These are phyloP conservation scores for Cyprinodon brontotheroides DNA, from an alignment of 2,113 vertebrate species.

Conservation along the genomic window DNA sequence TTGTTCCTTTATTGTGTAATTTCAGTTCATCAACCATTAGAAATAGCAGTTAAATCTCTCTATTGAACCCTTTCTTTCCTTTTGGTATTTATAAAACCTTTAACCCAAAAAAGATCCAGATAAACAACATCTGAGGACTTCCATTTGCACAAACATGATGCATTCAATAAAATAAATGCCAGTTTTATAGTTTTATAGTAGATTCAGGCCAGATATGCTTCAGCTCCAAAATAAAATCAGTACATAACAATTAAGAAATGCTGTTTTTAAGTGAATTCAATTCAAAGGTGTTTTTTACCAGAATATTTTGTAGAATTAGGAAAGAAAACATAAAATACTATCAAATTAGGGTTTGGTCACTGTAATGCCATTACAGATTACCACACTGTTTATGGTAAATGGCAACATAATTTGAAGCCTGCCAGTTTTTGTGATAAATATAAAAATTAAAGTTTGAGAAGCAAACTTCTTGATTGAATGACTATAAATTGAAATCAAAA, in stretches of 20 bases:
- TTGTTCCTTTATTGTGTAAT: constrained; percentile 13
- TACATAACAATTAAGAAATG: no score
- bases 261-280: no score
- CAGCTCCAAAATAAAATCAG: background rate
- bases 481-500: background rate
- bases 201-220: background rate
- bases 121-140: constrained; percentile 39
- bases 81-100: constrained; percentile 1
- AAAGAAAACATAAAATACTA: no score
- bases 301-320: no score
- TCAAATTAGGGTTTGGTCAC: background rate
- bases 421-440: no score
- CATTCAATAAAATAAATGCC: constrained; percentile 4
- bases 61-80: constrained; percentile 1
- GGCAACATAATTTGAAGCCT: background rate
- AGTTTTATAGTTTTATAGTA: background rate
- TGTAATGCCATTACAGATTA: background rate
- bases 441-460: background rate
- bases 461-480: background rate
- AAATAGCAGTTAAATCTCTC: constrained; percentile 30
- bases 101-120: constrained; percentile 22
- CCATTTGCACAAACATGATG: constrained; percentile 25
- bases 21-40: constrained; percentile 20
- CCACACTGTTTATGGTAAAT: background rate
- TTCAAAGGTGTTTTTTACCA: no score